Conservation (phyloP, 2,888 invertebrate species). For the Halictus quadricinctus region DNA sequence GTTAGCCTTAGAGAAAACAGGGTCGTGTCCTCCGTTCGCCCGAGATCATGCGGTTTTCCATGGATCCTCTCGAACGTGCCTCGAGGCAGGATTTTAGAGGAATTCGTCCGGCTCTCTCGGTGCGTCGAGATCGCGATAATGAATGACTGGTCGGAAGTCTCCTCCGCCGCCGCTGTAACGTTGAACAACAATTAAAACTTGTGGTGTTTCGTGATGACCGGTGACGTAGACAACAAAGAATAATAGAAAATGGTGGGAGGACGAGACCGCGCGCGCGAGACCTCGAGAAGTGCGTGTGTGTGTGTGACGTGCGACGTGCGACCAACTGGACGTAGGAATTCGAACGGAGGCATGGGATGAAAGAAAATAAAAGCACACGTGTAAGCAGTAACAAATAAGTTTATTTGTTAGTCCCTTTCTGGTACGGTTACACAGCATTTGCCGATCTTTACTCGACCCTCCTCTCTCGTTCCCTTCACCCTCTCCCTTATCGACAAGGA, state of each 20-base stretch:
- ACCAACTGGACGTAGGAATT: slow-evolving; percentile 72
- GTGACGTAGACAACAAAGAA: not conserved
- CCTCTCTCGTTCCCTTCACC: not conserved
- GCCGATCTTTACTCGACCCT: slow-evolving; percentile 22
- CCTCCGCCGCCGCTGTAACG: slow-evolving; percentile 88
- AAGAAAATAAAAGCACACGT: slow-evolving; percentile 73
- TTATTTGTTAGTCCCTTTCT: slow-evolving; percentile 72
- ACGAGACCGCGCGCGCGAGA: not conserved
- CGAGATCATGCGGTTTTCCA: not conserved
- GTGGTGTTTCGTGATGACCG: not conserved
- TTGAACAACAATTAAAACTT: slow-evolving; percentile 49
- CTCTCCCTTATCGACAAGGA: not conserved
- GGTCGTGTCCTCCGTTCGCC: not conserved
- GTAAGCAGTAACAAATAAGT: slow-evolving; percentile 73
- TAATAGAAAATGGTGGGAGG: not conserved
- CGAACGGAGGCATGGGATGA: slow-evolving; percentile 71
- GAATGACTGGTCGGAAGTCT: slow-evolving; percentile 94
- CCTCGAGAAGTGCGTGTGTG: not conserved
- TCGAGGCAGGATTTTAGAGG: slow-evolving; percentile 79
- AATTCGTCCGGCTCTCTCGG: slow-evolving; percentile 95
- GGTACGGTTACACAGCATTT: slow-evolving; percentile 61
- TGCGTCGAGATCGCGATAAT: slow-evolving; percentile 96
- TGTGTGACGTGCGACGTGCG: slow-evolving; percentile 29
- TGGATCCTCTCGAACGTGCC: slow-evolving; percentile 14
- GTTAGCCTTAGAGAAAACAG: not conserved